Conservation (phyloP, 2,888 invertebrate genomes). For the Achlya flavicornis region DNA sequence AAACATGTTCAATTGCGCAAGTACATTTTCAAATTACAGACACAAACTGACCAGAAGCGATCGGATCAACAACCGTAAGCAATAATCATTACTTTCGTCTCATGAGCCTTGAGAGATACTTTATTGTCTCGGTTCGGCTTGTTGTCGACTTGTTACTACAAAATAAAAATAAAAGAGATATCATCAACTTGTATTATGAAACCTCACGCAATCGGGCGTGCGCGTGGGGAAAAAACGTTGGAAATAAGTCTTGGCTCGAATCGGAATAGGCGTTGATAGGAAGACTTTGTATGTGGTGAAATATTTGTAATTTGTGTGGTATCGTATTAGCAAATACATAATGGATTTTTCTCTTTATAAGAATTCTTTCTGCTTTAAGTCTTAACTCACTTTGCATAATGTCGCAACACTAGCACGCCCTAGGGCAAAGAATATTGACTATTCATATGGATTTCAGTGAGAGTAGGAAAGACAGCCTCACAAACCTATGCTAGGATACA, state of each 20-base stretch:
- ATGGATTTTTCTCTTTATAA: conserved; percentile 12
- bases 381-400: too few relatives aligned
- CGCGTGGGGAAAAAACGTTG: conserved; percentile 54
- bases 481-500: too few relatives aligned
- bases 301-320: conserved; percentile 18
- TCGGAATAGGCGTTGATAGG: conserved; percentile 43
- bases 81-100: conserved; percentile 78
- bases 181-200: conserved; percentile 75
- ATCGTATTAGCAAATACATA: neutral
- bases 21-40: conserved; percentile 53
- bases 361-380: neutral
- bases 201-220: conserved; percentile 64
- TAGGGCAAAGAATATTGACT: too few relatives aligned
- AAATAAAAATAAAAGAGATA: conserved; percentile 70
- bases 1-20: conserved; percentile 2
- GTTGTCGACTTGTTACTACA: conserved; percentile 78
- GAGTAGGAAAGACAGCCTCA: too few relatives aligned
- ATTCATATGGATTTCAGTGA: too few relatives aligned
- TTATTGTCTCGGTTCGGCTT: conserved; percentile 79
- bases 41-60: conserved; percentile 60
- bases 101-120: conserved; percentile 78
- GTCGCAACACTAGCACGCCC: too few relatives aligned
- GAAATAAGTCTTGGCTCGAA: conserved; percentile 56
- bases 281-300: conserved; percentile 27
- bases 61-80: conserved; percentile 72